phyloP scores from a whole-genome alignment of 2,888 invertebrate genomes.

The Ectropis crepuscularia region DNA sequence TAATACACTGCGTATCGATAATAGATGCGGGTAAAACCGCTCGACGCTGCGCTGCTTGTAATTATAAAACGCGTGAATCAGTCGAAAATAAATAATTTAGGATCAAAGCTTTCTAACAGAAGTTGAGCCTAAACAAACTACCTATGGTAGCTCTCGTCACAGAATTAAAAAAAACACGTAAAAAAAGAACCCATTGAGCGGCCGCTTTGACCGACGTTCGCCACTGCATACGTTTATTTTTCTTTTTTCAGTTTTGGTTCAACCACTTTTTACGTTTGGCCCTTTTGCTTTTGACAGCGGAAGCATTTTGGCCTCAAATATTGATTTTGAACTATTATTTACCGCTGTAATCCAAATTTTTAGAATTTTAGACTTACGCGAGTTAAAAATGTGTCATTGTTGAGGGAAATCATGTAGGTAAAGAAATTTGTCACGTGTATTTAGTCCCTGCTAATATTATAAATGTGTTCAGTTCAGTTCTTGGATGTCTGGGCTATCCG shows the following conservation, averaged over 20 bases:
- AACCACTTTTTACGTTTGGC: constrained; percentile 19
- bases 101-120: constrained; percentile 8
- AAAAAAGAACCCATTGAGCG: constrained; percentile 28
- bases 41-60: too few species aligned
- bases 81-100: neutral
- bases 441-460: too few species aligned
- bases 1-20: too few species aligned
- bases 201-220: constrained; percentile 30
- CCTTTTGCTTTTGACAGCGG: constrained; percentile 24
- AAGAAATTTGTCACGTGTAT: too few species aligned
- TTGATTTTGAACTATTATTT: constrained; percentile 8
- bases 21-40: too few species aligned
- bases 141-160: constrained; percentile 4
- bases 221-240: constrained; percentile 22
- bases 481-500: too few species aligned
- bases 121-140: constrained; percentile 24
- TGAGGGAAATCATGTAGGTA: too few species aligned
- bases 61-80: too few species aligned
- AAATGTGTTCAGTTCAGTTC: too few species aligned
- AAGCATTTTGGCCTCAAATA: constrained; percentile 15
- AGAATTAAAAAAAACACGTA: constrained; percentile 1
- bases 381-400: too few species aligned
- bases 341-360: neutral
- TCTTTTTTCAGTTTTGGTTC: too few species aligned
- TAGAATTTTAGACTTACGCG: too few species aligned